These are phyloP conservation scores for Sminthurides aquaticus DNA, from an alignment of 2,888 invertebrate species.

Conservation along the genomic window DNA sequence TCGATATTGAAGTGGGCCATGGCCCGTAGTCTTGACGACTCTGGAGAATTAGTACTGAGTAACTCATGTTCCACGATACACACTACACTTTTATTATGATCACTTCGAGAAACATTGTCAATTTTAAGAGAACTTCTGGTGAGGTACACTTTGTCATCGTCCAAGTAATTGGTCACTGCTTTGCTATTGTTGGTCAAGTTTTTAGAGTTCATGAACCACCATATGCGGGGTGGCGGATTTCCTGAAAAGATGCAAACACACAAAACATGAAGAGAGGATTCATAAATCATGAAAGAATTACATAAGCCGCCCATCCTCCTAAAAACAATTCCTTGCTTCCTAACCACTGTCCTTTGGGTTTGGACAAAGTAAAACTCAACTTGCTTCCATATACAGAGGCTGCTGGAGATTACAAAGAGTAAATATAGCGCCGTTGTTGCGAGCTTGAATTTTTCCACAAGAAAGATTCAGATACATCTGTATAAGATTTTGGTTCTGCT, in stretches of 20 bases:
- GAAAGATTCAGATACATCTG: too few species aligned
- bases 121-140: conserved; percentile 58
- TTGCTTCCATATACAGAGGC: too few species aligned
- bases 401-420: too few species aligned
- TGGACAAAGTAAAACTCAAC: too few species aligned
- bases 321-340: too few species aligned
- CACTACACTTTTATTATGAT: conserved; percentile 77
- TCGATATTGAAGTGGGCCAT: conserved; percentile 57
- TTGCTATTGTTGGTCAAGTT: conserved; percentile 41
- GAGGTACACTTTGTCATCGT: conserved; percentile 44
- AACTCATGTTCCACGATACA: conserved; percentile 70
- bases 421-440: too few species aligned
- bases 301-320: too few species aligned
- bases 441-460: too few species aligned
- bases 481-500: too few species aligned
- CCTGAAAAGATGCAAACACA: conserved; percentile 6
- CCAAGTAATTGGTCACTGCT: conserved; percentile 37
- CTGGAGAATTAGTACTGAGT: conserved; percentile 52
- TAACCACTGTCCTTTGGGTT: too few species aligned
- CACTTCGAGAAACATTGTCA: conserved; percentile 67
- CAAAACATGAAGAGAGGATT: neutral
- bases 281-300: too few species aligned
- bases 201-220: conserved; percentile 39
- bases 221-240: conserved; percentile 37
- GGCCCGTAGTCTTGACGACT: conserved; percentile 33